Base-by-base conservation (phyloP, 2,888 invertebrate genomes). In the Lamproptera curius region DNA sequence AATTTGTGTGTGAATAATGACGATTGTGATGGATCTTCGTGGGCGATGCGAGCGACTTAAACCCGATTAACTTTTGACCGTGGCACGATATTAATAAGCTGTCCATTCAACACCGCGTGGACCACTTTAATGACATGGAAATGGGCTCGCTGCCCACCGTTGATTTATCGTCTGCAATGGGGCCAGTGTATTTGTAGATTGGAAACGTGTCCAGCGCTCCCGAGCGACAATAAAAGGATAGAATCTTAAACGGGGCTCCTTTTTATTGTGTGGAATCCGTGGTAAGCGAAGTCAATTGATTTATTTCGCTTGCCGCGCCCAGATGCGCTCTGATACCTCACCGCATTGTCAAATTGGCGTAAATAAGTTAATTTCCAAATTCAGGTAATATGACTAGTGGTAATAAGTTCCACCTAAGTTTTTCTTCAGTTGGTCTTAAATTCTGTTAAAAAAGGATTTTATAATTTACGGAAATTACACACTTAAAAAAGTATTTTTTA, bases 1-100 rank as follows among this genome's bases (percentile, higher is more conserved):
- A 87, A 87, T 87, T 86, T 85, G 86, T 87, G 82, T 86, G 87
- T 87, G 87, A 87, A 87, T 87, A 82, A 87, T 87, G 86, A 86
- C 83, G 84, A 83, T 73, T 85, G 84, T 86, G 87, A 86, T 87
- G 84, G 80, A 87, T 86, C 85, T 82, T 85, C 84, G 84, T 86
- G 84, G 87, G 87, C 85, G 85, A 85, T 82, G 73, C 77, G 76
- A 77, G 74, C 70, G 84, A 80, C 84, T 84, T 85, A 83, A 77
- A 83, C 80, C 80, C 86, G 86, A 83, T 87, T 87, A 85, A 86
- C 86, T 79, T 86, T 87, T 87, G 86, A 87, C 86, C 85, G 84
- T 63, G 60, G 64, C 62, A 70, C 67, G 67, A 76, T 84, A 86
- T 87, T 86, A 85, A 86, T 84, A 86, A 79, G 70, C 76, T 76